These are phyloP conservation scores for Zosterops japonicus DNA, from an alignment of 2,113 vertebrate species.

Conservation along the genomic window DNA sequence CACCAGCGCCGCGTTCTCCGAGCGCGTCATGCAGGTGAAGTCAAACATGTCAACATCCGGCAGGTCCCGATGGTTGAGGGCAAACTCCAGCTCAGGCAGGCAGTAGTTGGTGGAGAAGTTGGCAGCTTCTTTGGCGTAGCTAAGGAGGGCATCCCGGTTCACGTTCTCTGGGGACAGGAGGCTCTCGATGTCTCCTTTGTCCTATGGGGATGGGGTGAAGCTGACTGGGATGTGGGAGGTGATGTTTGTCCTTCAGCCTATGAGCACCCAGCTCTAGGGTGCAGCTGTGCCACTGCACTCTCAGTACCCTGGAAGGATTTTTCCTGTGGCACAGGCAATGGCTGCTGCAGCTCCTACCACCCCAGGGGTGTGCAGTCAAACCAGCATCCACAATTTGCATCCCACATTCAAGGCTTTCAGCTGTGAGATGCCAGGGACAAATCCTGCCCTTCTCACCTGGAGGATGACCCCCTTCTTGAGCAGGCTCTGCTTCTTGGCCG, in stretches of 20 bases:
- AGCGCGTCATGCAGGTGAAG: constrained; percentile 89
- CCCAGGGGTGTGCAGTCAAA: neutral
- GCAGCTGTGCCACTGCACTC: neutral
- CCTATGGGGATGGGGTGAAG: constrained; percentile 59
- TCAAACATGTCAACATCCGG: constrained; percentile 87
- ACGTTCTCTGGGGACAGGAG: constrained; percentile 80
- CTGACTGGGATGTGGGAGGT: neutral
- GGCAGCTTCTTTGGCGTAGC: constrained; percentile 81
- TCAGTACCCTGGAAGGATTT: neutral
- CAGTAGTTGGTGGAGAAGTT: constrained; percentile 80
- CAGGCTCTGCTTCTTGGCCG: constrained; percentile 94
- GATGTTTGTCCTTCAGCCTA: neutral
- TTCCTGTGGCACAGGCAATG: neutral
- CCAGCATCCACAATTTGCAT: neutral
- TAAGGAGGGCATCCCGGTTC: constrained; percentile 73
- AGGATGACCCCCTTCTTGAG: constrained; percentile 88
- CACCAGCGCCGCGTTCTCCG: constrained; percentile 84
- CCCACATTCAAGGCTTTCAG: neutral
- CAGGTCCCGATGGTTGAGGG: constrained; percentile 61
- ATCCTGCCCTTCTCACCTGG: constrained; percentile 74
- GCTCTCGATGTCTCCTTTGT: constrained; percentile 73
- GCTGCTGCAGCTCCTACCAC: neutral
- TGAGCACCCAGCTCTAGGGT: neutral
- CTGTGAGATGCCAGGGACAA: accelerated
- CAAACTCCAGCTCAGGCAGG: constrained; percentile 82